Percentiles rank a stretch among this genome's conserved stretches.
These are phyloP conservation scores for Gonatopus flavifemur DNA, from an alignment of 1,140 invertebrate genomes.

Conservation along the genomic window DNA sequence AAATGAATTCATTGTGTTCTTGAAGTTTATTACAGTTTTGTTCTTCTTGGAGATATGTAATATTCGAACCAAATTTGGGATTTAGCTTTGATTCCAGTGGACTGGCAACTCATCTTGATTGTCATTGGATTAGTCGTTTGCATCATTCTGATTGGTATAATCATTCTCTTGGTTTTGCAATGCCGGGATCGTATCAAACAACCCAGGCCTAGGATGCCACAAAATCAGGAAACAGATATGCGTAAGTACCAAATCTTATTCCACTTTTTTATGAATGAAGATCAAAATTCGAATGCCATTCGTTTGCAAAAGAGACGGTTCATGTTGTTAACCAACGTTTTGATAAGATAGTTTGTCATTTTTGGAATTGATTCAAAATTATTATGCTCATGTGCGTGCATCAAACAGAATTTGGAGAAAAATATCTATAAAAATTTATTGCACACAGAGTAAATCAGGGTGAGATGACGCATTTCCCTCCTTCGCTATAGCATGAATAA, in stretches of 20 bases:
- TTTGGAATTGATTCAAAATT: too few relatives aligned
- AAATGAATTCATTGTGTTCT: too few relatives aligned
- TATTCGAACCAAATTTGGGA: slow-evolving; percentile 48
- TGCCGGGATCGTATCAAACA: slow-evolving; percentile 60
- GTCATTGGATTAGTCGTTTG: slow-evolving; percentile 59
- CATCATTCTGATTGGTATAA: slow-evolving; percentile 58
- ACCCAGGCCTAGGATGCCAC: slow-evolving; percentile 49
- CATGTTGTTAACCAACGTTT: background rate
- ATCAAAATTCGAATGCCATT: too few relatives aligned
- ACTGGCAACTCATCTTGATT: slow-evolving; percentile 61
- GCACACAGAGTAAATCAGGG: too few relatives aligned
- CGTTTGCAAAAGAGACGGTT: too few relatives aligned
- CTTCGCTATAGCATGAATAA: too few relatives aligned
- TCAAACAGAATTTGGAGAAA: too few relatives aligned
- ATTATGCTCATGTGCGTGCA: too few relatives aligned
- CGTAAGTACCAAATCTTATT: slow-evolving; percentile 42
- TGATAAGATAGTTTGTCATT: too few relatives aligned
- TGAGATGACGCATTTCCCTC: too few relatives aligned
- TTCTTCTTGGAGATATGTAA: slow-evolving; percentile 8
- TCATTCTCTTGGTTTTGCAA: slow-evolving; percentile 60
- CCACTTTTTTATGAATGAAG: background rate
- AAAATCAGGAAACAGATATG: slow-evolving; percentile 54
- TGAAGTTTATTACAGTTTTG: too few relatives aligned
- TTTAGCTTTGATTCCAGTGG: slow-evolving; percentile 59
- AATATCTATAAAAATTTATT: too few relatives aligned